Base-by-base conservation (phyloP, 2,113 vertebrate genomes). In the Xiphorhynchus elegans region DNA sequence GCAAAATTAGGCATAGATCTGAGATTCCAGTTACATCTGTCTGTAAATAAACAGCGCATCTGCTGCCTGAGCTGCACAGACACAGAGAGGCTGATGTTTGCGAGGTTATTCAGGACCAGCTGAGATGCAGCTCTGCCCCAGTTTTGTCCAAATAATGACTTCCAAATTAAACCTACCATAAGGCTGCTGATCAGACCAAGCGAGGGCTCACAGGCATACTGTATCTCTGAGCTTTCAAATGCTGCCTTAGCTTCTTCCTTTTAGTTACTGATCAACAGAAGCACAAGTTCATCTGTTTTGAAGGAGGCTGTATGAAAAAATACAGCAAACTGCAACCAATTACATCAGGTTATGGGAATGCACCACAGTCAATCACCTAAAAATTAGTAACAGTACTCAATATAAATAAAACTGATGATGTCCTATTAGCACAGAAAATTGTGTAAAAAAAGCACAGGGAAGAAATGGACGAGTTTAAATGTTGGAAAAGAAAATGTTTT, bases 151-250 rank as follows among this genome's bases (percentile, higher is more conserved):
- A 87, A 75, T 49, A 82, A 93, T 42, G 46, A 90, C 53, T 92
- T 86, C 68, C 91, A 90, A 90, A 93, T 93, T 90, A 95, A 93
- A 80, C 33, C 72, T 76, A 83, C 47, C 63, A 55, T 42, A 85
- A 88, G 72, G 79, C 37, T 80, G 46, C 39, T 77, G 87, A 81
- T 90, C 66, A 88, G 82, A 85, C 37, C 33, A 47, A 59, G 53
- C 50, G 28, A 86, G 49, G 91, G 75, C 70, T 93, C 80, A 56
- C 1, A 82, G 60, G 62, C 11, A 1, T 35, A 49, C 28, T 35
- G 19, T 62, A 79, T 88, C 55, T 28, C 7, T 16, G 15, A 84
- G 83, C 25, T 80, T 92, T 52, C 76, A 92, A 74, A 70, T 20
- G 77, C 76, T 89, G 86, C 74, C 89, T 81, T 58, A 44, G 50